phyloP scores from a whole-genome alignment of 2,113 vertebrate genomes.

The Lagenorhynchus albirostris region DNA sequence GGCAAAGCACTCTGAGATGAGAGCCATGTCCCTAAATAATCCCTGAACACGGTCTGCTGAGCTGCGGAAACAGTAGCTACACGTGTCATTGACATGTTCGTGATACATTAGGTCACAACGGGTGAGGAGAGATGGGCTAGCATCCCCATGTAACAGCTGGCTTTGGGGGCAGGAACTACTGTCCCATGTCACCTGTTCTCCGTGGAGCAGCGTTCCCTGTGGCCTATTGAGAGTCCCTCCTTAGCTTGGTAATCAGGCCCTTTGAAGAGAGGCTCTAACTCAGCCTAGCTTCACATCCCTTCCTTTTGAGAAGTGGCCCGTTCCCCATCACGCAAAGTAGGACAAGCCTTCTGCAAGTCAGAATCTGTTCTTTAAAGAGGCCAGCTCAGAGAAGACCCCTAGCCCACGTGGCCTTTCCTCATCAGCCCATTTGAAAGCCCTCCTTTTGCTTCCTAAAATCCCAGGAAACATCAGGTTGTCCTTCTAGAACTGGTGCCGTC shows the following conservation, averaged over 20 bases:
- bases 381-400: not conserved
- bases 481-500: not conserved
- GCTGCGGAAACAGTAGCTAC: not conserved
- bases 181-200: not conserved
- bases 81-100: not conserved
- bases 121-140: not conserved
- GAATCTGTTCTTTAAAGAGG: not conserved
- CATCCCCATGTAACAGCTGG: not conserved
- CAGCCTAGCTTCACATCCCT: not conserved
- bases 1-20: not conserved
- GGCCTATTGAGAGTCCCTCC: not conserved
- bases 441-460: not conserved
- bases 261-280: not conserved
- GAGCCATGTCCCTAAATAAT: not conserved
- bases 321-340: not conserved
- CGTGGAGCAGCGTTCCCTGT: not conserved
- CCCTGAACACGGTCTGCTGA: not conserved
- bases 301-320: not conserved
- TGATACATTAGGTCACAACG: accelerated
- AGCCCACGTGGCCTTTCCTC: not conserved
- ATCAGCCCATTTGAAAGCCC: not conserved
- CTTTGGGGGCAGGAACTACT: not conserved
- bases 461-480: not conserved
- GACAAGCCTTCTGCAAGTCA: not conserved
- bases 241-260: not conserved